A percentile compares a stretch with the other conserved stretches of the same genome.
Evolutionary conservation across 2,113 vertebrate species (phyloP).

Genomic region (Nyctereutes procyonoides): DNA sequence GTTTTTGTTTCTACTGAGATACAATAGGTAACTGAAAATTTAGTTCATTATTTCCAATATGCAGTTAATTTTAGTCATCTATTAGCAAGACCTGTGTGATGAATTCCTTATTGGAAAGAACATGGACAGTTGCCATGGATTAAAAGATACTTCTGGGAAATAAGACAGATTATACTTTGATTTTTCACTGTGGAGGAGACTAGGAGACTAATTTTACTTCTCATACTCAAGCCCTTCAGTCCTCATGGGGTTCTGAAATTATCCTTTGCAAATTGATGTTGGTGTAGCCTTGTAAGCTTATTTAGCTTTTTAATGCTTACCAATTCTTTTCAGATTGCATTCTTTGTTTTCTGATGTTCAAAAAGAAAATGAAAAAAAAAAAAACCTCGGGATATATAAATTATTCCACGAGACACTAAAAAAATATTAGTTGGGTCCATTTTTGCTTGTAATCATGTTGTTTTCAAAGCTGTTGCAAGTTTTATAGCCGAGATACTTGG

Average conservation of each 20-base stretch:
- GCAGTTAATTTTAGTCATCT: not conserved
- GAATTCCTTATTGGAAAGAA: conserved; percentile 30
- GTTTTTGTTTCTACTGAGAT: conserved; percentile 40
- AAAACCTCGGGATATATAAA: conserved; percentile 42
- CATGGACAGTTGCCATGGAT: not conserved
- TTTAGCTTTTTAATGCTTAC: conserved; percentile 68
- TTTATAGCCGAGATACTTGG: conserved; percentile 50
- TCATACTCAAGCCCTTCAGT: conserved; percentile 10
- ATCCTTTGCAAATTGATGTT: conserved; percentile 55
- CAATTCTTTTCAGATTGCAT: conserved; percentile 10
- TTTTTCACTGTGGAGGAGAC: conserved; percentile 40
- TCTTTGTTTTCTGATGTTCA: conserved; percentile 60
- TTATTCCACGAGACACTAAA: conserved; percentile 55
- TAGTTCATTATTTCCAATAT: conserved; percentile 7
- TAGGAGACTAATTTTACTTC: not conserved
- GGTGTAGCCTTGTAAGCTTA: conserved; percentile 68
- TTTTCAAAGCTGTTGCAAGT: conserved; percentile 57
- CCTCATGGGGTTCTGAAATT: conserved; percentile 13
- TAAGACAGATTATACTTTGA: conserved; percentile 52
- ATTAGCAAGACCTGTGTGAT: not conserved
- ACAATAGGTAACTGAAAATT: not conserved
- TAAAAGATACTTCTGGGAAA: conserved; percentile 13
- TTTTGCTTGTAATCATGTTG: conserved; percentile 55
- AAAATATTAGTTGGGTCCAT: not conserved
- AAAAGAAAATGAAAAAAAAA: conserved; percentile 48